Evolutionary conservation across 2,113 vertebrate species (phyloP), one percentile per base, ranked within the genome.

Genomic region (Megalops atlanticus): DNA sequence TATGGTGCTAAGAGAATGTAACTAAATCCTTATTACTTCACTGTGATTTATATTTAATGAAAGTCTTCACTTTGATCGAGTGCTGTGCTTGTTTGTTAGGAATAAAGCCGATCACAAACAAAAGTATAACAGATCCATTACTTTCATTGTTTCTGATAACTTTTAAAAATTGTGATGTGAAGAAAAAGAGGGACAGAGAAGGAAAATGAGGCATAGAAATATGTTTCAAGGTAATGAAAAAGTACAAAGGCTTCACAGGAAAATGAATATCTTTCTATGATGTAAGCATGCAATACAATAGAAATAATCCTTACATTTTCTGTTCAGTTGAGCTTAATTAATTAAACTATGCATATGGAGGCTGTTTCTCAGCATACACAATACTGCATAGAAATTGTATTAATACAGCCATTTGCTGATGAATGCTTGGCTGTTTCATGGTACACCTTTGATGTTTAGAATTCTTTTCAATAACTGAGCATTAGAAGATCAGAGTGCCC

Each of bases 401-500:
- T 64, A 64, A 24, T 27, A 64, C n/a, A 64, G 58, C 31, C 24
- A 8, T 11, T 64, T 64, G 6, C n/a, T 31, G 58, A 64, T 64
- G 6, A 64, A 64, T 64, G 7, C 58, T 64, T 31, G 31, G 58
- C 24, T 31, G 58, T 64, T 64, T 64, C 27, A 1, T 64, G 58
- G 58, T 31, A 64, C n/a, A 64, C 58, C 58, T 64, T 64, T 64
- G 58, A 64, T 10, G 58, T 64, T 64, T 11, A 31, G 58, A n/a
- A 64, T 64, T 64, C 27, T 31, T 64, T 64, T 64, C 58, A 64
- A 64, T 64, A 64, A 64, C 31, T 64, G 2, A 64, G 58, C 58
- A 24, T 64, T n/a, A 64, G 58, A 64, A 64, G 58, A 64, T 31
- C 58, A 64, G 58, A 64, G 58, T 64, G n/a, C 31, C 31, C 58